phyloP scores from a whole-genome alignment of 2,113 vertebrate genomes.

The Ivindomyrus marchei region DNA sequence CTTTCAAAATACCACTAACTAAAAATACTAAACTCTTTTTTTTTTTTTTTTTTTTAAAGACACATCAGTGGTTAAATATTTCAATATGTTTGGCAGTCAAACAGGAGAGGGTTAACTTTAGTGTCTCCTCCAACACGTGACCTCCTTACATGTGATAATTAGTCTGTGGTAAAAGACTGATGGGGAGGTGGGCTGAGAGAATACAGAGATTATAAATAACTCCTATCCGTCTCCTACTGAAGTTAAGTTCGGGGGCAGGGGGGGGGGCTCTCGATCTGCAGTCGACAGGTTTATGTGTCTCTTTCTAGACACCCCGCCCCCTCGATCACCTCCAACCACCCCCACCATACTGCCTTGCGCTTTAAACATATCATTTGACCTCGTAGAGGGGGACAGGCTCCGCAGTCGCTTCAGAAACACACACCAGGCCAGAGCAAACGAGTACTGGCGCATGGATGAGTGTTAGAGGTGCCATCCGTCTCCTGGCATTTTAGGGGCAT shows the following conservation, averaged over 20 bases:
- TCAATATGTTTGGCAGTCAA: background rate
- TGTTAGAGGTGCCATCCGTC: background rate
- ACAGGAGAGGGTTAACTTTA: background rate
- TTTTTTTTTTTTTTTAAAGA: background rate
- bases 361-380: background rate
- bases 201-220: constrained; percentile 16
- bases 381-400: background rate
- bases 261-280: background rate
- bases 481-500: background rate
- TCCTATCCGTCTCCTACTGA: background rate
- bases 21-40: background rate
- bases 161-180: background rate
- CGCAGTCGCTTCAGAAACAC: background rate
- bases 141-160: constrained; percentile 8
- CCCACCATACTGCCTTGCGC: background rate
- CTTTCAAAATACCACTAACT: background rate
- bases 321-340: background rate
- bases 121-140: background rate
- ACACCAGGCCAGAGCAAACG: background rate
- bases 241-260: background rate
- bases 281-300: background rate
- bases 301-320: background rate
- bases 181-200: background rate
- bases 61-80: background rate
- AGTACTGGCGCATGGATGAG: background rate